A percentile compares a stretch with the other conserved stretches of the same genome.
These are phyloP conservation scores for Rhingia campestris DNA, from an alignment of 2,888 invertebrate species.

Conservation along the genomic window DNA sequence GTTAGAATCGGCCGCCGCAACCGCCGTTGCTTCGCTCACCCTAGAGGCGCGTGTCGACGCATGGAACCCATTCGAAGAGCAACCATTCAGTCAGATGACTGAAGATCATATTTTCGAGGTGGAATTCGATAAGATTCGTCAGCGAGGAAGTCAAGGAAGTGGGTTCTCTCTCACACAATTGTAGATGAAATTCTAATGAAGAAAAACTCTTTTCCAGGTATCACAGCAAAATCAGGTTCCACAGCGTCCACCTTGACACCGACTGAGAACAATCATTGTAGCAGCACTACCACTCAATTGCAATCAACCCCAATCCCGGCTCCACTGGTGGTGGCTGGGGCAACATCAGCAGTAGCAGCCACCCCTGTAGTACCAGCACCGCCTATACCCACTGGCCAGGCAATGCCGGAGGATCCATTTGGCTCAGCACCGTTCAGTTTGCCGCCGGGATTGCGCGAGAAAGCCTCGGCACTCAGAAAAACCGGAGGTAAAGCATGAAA, in stretches of 20 bases:
- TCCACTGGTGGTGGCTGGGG: constrained; percentile 29
- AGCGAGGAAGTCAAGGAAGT: constrained; percentile 90
- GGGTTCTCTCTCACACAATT: constrained; percentile 79
- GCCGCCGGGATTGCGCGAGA: constrained; percentile 84
- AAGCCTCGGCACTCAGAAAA: constrained; percentile 82
- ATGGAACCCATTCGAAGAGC: constrained; percentile 93
- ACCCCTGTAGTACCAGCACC: constrained; percentile 51
- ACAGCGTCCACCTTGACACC: constrained; percentile 82
- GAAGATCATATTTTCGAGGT: constrained; percentile 92
- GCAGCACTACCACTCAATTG: constrained; percentile 55
- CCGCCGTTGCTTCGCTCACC: constrained; percentile 65
- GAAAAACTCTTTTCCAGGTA: constrained; percentile 76
- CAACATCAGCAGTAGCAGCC: constrained; percentile 17
- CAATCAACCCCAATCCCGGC: constrained; percentile 64
- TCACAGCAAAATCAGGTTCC: constrained; percentile 81
- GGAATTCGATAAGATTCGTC: constrained; percentile 91
- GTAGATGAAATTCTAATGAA: neutral
- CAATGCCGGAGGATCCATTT: constrained; percentile 89
- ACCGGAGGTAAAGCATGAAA: constrained; percentile 83
- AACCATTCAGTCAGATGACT: constrained; percentile 88
- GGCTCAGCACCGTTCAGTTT: constrained; percentile 92
- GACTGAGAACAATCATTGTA: constrained; percentile 78
- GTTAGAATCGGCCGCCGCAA: constrained; percentile 75
- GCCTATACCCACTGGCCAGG: constrained; percentile 72
- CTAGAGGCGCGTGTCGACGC: constrained; percentile 84